A percentile compares a stretch with the other conserved stretches of the same genome.
Conservation (phyloP, 2,888 invertebrate genomes). For the Diadegma fenestrale region DNA sequence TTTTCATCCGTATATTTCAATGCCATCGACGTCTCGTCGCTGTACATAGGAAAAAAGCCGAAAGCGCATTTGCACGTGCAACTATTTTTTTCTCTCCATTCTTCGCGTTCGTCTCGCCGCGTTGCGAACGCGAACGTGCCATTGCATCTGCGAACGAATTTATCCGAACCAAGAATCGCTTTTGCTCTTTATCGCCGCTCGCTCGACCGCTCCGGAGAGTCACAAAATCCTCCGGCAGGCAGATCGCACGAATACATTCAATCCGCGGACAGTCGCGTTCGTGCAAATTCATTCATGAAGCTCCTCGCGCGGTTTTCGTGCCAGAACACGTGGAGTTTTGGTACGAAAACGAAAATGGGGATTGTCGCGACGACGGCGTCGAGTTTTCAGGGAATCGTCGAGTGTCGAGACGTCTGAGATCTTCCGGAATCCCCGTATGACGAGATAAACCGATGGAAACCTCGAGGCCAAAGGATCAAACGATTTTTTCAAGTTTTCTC, state of each 20-base stretch:
- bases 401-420: neutral
- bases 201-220: neutral
- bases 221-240: neutral
- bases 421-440: neutral
- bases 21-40: neutral
- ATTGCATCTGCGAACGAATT: constrained; percentile 47
- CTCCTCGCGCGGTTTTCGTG: neutral
- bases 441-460: neutral
- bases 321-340: neutral
- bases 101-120: neutral
- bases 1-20: neutral
- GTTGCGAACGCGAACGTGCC: constrained; percentile 38
- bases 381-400: neutral
- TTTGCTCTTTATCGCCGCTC: neutral
- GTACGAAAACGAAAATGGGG: too few relatives aligned
- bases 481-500: neutral
- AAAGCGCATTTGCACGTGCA: neutral
- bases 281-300: neutral
- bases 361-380: too few relatives aligned
- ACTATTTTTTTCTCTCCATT: neutral
- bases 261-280: neutral
- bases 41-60: neutral
- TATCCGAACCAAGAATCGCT: neutral
- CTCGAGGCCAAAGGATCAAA: neutral
- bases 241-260: neutral